phyloP scores from a whole-genome alignment of 2,888 invertebrate species.

The Caenorhabditis sp. region DNA sequence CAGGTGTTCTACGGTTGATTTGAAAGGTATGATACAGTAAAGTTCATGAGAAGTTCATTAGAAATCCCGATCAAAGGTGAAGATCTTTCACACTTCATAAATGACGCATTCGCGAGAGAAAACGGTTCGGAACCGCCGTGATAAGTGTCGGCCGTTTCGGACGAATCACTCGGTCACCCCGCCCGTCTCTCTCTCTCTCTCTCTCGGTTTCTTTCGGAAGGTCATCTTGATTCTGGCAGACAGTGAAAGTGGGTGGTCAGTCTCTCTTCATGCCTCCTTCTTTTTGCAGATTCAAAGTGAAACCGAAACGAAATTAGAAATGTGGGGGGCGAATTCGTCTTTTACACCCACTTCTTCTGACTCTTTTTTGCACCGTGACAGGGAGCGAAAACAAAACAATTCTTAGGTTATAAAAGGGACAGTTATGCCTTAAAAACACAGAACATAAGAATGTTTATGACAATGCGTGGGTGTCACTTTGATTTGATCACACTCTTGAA shows the following conservation, averaged over 20 bases:
- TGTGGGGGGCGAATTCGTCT: too few species aligned
- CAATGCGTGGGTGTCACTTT: background rate
- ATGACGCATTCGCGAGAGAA: too few species aligned
- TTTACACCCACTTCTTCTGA: background rate
- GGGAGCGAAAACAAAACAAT: background rate
- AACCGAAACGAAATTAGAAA: background rate
- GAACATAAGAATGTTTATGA: background rate
- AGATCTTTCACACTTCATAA: too few species aligned
- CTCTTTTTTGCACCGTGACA: background rate
- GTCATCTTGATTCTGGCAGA: background rate
- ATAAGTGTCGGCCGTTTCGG: too few species aligned
- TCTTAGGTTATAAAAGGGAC: background rate
- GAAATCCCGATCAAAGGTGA: too few species aligned
- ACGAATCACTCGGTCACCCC: constrained; percentile 5
- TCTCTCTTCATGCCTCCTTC: background rate
- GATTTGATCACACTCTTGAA: too few species aligned
- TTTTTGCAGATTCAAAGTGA: too few species aligned
- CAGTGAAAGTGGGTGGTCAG: constrained; percentile 15
- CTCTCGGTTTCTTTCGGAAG: background rate
- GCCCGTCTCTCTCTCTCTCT: background rate
- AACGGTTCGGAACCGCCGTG: too few species aligned
- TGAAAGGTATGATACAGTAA: too few species aligned
- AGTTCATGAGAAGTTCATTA: too few species aligned
- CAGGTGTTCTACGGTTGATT: too few species aligned
- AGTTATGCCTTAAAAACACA: background rate